Conservation (phyloP, 2,113 vertebrate genomes). For the Nycticorax nycticorax region DNA sequence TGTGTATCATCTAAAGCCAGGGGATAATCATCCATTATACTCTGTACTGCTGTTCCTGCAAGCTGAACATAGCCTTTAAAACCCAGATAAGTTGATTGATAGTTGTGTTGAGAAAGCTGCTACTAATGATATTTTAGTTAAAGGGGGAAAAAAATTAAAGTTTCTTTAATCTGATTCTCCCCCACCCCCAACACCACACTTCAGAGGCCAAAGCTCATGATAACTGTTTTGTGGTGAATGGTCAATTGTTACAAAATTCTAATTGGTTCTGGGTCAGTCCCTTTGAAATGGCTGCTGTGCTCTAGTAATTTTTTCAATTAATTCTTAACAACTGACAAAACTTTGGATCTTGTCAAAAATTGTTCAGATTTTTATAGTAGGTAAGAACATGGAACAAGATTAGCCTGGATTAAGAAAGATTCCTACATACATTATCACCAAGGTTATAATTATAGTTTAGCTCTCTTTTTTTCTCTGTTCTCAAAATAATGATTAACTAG, state of each 20-base stretch:
- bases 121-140: conserved; percentile 63
- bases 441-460: conserved; percentile 48
- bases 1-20: conserved; percentile 65
- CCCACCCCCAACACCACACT: conserved; percentile 72
- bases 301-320: conserved; percentile 87
- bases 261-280: conserved; percentile 87
- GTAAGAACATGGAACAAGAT: conserved; percentile 47
- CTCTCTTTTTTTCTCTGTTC: conserved; percentile 3
- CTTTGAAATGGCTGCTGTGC: conserved; percentile 76
- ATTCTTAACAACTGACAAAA: conserved; percentile 85
- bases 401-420: conserved; percentile 38
- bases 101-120: conserved; percentile 42
- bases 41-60: conserved; percentile 29
- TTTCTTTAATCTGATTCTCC: conserved; percentile 71
- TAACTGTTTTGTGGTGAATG: conserved; percentile 77
- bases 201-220: conserved; percentile 76
- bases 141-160: conserved; percentile 39
- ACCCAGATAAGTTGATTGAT: conserved; percentile 54
- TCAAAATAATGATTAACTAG: conserved; percentile 47
- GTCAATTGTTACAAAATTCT: conserved; percentile 84
- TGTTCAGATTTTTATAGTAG: conserved; percentile 72
- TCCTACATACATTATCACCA: conserved; percentile 21
- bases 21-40: conserved; percentile 61
- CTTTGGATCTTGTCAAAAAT: conserved; percentile 81
- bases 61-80: conserved; percentile 60